phyloP scores from a whole-genome alignment of 2,888 invertebrate species.

The Apoda limacodes region DNA sequence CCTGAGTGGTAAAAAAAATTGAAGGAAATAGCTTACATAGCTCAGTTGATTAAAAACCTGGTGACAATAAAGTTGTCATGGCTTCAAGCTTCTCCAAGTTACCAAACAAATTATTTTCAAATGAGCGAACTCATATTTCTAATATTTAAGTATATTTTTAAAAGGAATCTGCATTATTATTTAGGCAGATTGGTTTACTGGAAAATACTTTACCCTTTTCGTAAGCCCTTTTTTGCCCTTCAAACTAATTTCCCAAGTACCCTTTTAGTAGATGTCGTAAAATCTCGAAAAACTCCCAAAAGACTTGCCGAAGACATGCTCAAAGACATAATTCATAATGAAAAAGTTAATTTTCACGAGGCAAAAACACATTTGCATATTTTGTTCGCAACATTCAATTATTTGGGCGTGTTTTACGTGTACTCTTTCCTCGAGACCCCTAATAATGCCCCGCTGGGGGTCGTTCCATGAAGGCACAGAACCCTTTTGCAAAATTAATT shows the following conservation, averaged over 20 bases:
- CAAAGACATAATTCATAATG: conserved; percentile 67
- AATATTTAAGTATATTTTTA: no score
- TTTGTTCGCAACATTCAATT: conserved; percentile 56
- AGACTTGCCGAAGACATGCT: conserved; percentile 54
- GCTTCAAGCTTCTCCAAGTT: no score
- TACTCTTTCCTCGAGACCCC: conserved; percentile 40
- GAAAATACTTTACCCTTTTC: conserved; percentile 36
- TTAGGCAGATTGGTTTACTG: no score
- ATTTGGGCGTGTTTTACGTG: conserved; percentile 46
- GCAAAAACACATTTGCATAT: conserved; percentile 61
- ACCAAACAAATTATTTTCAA: no score
- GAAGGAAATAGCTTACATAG: no score
- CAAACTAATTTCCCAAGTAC: conserved; percentile 29
- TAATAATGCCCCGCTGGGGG: conserved; percentile 47
- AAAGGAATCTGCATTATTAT: no score
- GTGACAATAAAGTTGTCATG: no score
- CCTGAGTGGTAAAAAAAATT: no score
- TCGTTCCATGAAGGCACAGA: conserved; percentile 36
- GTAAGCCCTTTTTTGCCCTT: conserved; percentile 28
- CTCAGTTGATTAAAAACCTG: no score
- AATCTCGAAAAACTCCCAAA: conserved; percentile 64
- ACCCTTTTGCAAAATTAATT: conserved; percentile 64
- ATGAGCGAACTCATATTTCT: no score
- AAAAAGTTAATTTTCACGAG: conserved; percentile 66
- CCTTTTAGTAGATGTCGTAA: conserved; percentile 34